Evolutionary conservation across 2,888 invertebrate species (phyloP).

Genomic region (Lycophotia porphyrea): DNA sequence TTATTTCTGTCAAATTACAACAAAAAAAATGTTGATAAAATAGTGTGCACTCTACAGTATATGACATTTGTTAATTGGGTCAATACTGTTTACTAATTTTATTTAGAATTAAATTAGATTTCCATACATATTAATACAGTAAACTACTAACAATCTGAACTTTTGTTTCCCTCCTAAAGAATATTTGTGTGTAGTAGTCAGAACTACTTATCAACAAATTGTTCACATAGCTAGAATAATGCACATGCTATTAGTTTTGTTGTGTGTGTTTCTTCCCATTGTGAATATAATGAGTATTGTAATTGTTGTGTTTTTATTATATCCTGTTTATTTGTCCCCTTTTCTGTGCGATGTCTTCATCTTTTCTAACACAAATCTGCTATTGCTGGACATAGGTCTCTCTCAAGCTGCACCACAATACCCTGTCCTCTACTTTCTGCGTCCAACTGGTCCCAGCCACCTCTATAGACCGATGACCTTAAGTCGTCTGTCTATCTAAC

Average conservation of each 20-base stretch:
- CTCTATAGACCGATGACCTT: background rate
- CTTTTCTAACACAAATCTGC: no score
- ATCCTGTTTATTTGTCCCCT: no score
- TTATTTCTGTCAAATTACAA: background rate
- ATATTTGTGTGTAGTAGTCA: background rate
- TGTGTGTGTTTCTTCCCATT: background rate
- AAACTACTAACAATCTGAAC: conserved; percentile 4
- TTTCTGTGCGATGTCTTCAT: no score
- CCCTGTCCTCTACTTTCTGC: background rate
- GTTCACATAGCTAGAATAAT: background rate
- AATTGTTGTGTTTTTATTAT: no score
- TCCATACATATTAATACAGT: conserved; percentile 7
- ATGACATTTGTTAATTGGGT: conserved; percentile 4
- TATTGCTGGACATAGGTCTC: no score
- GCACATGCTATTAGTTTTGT: background rate
- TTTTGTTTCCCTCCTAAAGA: background rate
- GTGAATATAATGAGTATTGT: background rate
- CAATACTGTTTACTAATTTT: conserved; percentile 34
- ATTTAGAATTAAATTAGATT: conserved; percentile 23
- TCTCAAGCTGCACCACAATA: no score
- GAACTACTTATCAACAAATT: background rate
- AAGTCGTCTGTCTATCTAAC: background rate
- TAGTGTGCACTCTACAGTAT: background rate
- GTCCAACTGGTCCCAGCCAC: background rate
- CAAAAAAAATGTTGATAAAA: background rate